Base-by-base conservation (phyloP, 2,888 invertebrate species). In the Pediacus dermestoides region DNA sequence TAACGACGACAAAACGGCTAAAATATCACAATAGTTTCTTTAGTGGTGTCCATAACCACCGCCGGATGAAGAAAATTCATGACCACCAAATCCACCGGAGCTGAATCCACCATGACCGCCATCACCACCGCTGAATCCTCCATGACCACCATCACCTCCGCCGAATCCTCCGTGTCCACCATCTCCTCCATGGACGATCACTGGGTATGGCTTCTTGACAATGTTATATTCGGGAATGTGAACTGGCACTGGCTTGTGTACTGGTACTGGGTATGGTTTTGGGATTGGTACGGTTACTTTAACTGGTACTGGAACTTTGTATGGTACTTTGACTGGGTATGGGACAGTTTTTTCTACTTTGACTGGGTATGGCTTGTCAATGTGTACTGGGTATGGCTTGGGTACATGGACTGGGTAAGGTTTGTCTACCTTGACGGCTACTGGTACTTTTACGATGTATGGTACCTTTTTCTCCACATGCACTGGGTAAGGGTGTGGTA, bases 381-480 rank as follows among this genome's bases (percentile, higher is more conserved):
- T 62, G 37, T 67, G 71, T n/a, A 78, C 77, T 48, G 77, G 77
- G 70, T 76, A 76, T 10, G 82, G 82, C 66, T 74, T 73, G 2
- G 77, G 78, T 25, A 78, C 78, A 52, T 75, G 76, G 10, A 80
- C 78, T 39, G 80, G 77, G 70, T 78, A 79, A 28, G 79, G 79
- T 69, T 73, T 76, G 70, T 74, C 77, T 36, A 75, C 68, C 14
- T 71, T 71, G 1, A 75, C 72, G 1, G 75, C 56, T 16, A 77
- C 70, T 27, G 77, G 70, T 49, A 72, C 76, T 34, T 75, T 75
- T 1, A 66, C 66, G 8, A 61, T 60, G 34, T 78, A 77, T 48
- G 81, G 82, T 44, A 85, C 79, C 63, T 76, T 80, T 73, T 81
- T 85, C 67, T 83, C 83, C 8, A 68, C 57, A 15, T 57, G 61